These are phyloP conservation scores for Solenodon paradoxus DNA, from an alignment of 2,113 vertebrate genomes.

Conservation along the genomic window DNA sequence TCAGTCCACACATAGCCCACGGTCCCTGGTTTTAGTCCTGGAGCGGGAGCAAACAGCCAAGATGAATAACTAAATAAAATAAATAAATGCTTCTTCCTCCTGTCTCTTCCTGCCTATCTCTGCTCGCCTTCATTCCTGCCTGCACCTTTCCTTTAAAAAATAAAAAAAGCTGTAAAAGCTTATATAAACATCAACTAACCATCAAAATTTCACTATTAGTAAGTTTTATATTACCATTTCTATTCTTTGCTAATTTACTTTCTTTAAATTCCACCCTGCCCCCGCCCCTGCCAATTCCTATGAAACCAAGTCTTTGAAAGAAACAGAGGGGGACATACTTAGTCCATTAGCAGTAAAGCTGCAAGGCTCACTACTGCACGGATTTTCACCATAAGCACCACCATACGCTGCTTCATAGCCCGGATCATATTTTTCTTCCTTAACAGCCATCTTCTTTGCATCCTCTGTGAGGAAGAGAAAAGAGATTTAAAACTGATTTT, in stretches of 20 bases:
- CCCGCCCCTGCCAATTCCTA: not conserved
- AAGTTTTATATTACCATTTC: not conserved
- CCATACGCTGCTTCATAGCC: constrained; percentile 96
- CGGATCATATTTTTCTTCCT: constrained; percentile 97
- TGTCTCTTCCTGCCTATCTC: too few species aligned
- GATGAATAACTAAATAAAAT: too few species aligned
- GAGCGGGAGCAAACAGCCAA: too few species aligned
- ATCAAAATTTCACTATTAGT: not conserved
- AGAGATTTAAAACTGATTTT: not conserved
- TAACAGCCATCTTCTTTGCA: constrained; percentile 96
- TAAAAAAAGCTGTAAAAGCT: not conserved
- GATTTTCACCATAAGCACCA: constrained; percentile 85
- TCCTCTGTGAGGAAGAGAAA: constrained; percentile 88
- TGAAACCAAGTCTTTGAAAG: not conserved
- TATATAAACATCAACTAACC: not conserved
- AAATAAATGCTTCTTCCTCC: too few species aligned
- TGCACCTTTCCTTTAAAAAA: too few species aligned
- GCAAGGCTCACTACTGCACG: constrained; percentile 84
- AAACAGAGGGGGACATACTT: constrained; percentile 78
- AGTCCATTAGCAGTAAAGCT: constrained; percentile 83
- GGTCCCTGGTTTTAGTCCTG: too few species aligned
- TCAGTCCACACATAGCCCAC: too few species aligned
- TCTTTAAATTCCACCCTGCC: not conserved
- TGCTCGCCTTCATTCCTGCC: too few species aligned
- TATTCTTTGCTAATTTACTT: not conserved